Conservation (phyloP, 2,113 vertebrate species). For the Colius striatus region DNA sequence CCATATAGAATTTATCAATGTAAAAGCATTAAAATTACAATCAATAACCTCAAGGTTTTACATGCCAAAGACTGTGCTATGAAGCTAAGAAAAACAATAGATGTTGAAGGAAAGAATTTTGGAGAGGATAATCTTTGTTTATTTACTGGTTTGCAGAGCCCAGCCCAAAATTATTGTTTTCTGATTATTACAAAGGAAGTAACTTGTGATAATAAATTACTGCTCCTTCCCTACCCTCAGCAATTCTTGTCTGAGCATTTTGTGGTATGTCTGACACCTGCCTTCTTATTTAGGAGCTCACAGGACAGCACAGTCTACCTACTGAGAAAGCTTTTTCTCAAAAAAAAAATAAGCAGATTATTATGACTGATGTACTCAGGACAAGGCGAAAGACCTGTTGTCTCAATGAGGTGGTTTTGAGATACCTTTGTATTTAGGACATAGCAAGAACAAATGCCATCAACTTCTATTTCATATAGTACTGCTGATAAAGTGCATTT, state of each 20-base stretch:
- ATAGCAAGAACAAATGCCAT: background rate
- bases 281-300: background rate
- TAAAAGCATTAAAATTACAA: background rate
- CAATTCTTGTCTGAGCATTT: background rate
- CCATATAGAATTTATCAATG: background rate
- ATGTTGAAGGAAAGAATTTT: background rate
- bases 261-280: background rate
- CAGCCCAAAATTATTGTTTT: background rate
- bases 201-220: background rate
- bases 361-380: background rate
- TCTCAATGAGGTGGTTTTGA: background rate
- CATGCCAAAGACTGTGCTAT: background rate
- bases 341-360: background rate
- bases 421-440: background rate
- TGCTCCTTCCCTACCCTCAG: background rate
- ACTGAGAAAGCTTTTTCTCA: background rate
- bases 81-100: background rate
- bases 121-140: background rate
- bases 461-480: background rate
- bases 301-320: background rate
- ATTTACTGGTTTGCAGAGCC: background rate
- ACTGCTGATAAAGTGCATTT: background rate
- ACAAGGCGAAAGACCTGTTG: background rate
- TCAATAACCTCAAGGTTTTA: background rate
- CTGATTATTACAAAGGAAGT: background rate